These are phyloP conservation scores for Mallotus villosus DNA, from an alignment of 2,797 vertebrate genomes.

Conservation along the genomic window DNA sequence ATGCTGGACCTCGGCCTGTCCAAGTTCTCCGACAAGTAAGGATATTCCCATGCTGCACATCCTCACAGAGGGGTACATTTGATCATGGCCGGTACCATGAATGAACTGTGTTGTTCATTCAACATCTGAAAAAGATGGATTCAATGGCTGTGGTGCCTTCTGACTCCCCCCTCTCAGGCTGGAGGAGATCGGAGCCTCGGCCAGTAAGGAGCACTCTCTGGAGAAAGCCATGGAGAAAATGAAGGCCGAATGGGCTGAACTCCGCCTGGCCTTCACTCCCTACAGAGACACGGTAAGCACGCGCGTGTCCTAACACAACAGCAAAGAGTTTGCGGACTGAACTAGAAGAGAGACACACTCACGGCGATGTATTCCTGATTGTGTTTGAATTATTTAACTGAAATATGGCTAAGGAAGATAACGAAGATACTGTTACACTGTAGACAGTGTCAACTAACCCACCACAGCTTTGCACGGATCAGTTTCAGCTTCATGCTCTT, in stretches of 20 bases:
- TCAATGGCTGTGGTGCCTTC: not conserved
- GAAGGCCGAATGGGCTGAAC: constrained; percentile 82
- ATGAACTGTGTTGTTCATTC: not conserved
- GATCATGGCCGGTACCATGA: not conserved
- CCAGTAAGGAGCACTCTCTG: constrained; percentile 89
- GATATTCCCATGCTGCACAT: not conserved
- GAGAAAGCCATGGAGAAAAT: constrained; percentile 90
- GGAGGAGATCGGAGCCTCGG: constrained; percentile 83
- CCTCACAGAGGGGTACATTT: not conserved
- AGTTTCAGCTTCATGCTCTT: not conserved
- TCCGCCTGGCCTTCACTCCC: constrained; percentile 73
- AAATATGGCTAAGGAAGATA: not conserved
- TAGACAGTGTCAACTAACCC: not conserved
- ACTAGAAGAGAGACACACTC: not conserved
- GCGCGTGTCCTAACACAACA: constrained; percentile 4
- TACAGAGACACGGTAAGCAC: constrained; percentile 88
- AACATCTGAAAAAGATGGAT: not conserved
- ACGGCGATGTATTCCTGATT: not conserved
- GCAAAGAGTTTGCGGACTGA: not conserved
- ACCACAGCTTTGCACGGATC: not conserved
- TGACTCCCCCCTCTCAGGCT: constrained; percentile 67
- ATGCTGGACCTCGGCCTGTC: constrained; percentile 84
- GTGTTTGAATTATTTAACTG: not conserved
- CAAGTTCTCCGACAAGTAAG: constrained; percentile 83
- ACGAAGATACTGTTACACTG: not conserved